Evolutionary conservation across 92 coral and sea anemone species (phyloP), one percentile per base, ranked within the genome.

Genomic region (Zoanthus sansibaricus): DNA sequence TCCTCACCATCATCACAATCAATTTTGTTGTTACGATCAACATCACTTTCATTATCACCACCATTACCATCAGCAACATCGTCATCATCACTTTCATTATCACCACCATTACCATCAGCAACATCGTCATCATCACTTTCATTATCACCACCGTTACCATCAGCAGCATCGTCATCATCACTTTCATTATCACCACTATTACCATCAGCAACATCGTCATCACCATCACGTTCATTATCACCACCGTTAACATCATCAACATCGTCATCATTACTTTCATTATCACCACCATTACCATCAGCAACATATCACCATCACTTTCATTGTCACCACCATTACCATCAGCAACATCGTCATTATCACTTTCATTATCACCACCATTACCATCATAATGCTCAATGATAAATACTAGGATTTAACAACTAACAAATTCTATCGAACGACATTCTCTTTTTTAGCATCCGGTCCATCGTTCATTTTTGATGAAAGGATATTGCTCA

Each of bases 401-500:
- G 5, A 75, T n/a, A 14, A 11, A 70, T 6, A 17, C 7, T 12
- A 3, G 1, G 51, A 45, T 37, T 11, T 17, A n/a, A 16, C 20
- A 7, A 58, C 64, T 9, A 67, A 10, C 14, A 30, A 7, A 17
- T 12, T 51, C 15, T 32, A 30, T 59, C 47, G 9, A 48, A 9
- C 54, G 10, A 12, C 45, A 64, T 32, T 33, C 72, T 68, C 16
- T 49, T 70, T 82, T 71, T 14, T 66, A 91, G 94, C 46, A 87
- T 91, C 47, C 94, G 94, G 51, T 58, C 94, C 46, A 91, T 91
- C 37, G 67, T 91, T 46, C 91, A 91, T 66, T 88, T 91, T 83
- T 83, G 58, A 87, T 44, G 78, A 42, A 68, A 17, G 37, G 18
- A 30, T 49, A 21, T 48, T 37, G 10, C 79, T 10, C 15, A 7